These are phyloP conservation scores for Euzophera pinguis DNA, from an alignment of 2,888 invertebrate genomes.

Conservation along the genomic window DNA sequence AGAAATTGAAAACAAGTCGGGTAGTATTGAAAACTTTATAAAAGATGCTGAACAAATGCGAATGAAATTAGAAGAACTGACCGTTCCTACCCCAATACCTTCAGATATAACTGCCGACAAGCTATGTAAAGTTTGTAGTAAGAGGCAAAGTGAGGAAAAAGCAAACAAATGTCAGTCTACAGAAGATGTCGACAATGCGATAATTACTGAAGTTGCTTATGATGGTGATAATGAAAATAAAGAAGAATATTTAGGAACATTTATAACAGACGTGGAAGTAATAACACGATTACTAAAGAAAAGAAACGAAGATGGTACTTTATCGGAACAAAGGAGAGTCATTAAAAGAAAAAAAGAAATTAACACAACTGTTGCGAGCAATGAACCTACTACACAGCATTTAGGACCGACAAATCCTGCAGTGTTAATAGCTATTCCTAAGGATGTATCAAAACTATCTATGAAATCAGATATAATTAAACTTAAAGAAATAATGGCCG, in stretches of 20 bases:
- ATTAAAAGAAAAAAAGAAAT: neutral
- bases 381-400: neutral
- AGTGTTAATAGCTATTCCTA: neutral
- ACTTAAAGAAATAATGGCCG: neutral
- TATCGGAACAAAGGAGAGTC: neutral
- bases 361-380: neutral
- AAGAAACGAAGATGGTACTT: neutral
- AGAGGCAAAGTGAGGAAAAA: neutral
- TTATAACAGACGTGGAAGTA: neutral
- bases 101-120: neutral
- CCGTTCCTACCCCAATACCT: neutral
- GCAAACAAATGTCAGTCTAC: neutral
- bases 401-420: neutral
- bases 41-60: neutral
- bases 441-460: neutral
- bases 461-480: neutral
- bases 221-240: too few species aligned
- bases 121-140: neutral
- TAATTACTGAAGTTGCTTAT: neutral
- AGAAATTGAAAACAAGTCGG: neutral
- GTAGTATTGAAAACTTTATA: neutral
- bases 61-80: constrained; percentile 10
- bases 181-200: neutral
- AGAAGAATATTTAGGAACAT: neutral
- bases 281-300: neutral